Conservation (phyloP, 1,140 invertebrate genomes). For the Penaeus vannamei region DNA sequence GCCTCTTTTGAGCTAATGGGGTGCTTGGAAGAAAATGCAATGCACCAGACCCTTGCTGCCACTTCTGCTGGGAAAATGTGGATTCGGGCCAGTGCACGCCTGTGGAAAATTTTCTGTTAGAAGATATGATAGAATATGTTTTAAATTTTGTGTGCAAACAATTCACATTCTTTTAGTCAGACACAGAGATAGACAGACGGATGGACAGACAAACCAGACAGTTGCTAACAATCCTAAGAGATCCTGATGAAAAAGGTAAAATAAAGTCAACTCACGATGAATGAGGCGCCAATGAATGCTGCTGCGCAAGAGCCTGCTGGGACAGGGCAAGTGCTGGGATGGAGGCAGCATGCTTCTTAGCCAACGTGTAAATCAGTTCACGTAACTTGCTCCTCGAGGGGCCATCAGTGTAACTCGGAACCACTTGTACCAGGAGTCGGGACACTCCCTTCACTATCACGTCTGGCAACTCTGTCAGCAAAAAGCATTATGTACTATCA, state of each 20-base stretch:
- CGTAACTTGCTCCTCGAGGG: conserved; percentile 35
- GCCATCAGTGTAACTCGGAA: conserved; percentile 52
- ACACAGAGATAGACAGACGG: too few species aligned
- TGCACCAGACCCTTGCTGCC: conserved; percentile 55
- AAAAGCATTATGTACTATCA: too few species aligned
- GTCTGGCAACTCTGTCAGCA: conserved; percentile 37
- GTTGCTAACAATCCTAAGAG: too few species aligned
- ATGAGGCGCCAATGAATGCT: conserved; percentile 47
- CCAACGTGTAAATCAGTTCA: conserved; percentile 39
- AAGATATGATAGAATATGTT: too few species aligned
- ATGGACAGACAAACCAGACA: too few species aligned
- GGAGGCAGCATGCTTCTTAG: conserved; percentile 42
- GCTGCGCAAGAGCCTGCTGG: conserved; percentile 30
- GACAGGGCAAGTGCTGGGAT: conserved; percentile 40
- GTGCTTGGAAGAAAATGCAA: conserved; percentile 35
- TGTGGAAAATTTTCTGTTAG: neutral
- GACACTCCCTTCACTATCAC: conserved; percentile 53
- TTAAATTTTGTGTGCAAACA: too few species aligned
- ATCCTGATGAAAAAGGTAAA: too few species aligned
- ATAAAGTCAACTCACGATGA: conserved; percentile 41
- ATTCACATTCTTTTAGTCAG: too few species aligned
- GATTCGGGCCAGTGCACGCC: conserved; percentile 51
- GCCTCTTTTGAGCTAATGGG: conserved; percentile 44
- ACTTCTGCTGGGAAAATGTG: conserved; percentile 49
- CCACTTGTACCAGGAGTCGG: conserved; percentile 49